Base-by-base conservation (phyloP, 2,113 vertebrate genomes). In the Himantopus leucocephalus region DNA sequence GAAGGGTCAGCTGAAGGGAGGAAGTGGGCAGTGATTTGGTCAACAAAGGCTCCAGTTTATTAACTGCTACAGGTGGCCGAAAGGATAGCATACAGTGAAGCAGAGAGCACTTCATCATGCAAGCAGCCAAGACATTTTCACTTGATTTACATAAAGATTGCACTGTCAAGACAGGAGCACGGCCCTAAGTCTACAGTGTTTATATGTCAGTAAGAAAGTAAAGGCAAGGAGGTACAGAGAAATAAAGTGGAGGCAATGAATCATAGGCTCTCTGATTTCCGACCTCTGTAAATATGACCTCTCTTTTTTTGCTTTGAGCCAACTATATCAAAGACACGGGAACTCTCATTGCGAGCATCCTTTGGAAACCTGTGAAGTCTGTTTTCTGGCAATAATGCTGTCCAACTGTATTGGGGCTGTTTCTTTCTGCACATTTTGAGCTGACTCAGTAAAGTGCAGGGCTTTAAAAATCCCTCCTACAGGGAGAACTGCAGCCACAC, bases 291-390 rank as follows among this genome's bases (percentile, higher is more conserved):
- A 80, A 47, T 59, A 59, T 9, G 37, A 63, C 45, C 67, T 74
- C 14, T 68, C 21, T 73, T 67, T 34, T 86, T 78, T 88, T 59
- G 5, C 56, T 48, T 92, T 81, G 56, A 88, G 47, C 14, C 85
- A 92, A 32, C 55, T 14, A 7, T 90, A 88, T 89, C 5, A 94
- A 94, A 94, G 68, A 29, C 50, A 23, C 43, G 9, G 55, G 63
- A 85, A 63, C 63, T 59, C 71, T 96, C 41, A 53, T 14, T 71
- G 64, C 15, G 23, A 92, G 41, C 68, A 89, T 95, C 73, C 70
- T 95, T 91, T 94, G 41, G 91, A 96, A 95, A 93, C 14, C 30
- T 94, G 82, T 89, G 55, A 93, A 95, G 76, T 81, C 75, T 92
- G 19, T 47, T 91, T 93, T 89, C 76, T 81, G 76, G 19, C 34